These are phyloP conservation scores for Psittacula echo DNA, from an alignment of 2,797 vertebrate genomes.

Conservation along the genomic window DNA sequence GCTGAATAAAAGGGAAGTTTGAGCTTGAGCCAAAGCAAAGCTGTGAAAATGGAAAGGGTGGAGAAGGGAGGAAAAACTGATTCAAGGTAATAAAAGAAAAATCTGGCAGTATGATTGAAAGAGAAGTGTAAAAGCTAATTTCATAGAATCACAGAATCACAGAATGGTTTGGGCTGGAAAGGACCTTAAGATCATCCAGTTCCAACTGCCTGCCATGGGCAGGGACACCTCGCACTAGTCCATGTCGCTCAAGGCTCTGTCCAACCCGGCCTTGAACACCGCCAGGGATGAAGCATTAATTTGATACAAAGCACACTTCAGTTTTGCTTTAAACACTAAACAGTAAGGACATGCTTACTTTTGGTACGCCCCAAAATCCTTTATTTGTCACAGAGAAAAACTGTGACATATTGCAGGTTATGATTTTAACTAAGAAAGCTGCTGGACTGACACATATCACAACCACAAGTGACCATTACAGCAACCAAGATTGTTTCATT, in stretches of 20 bases:
- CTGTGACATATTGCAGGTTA: background rate
- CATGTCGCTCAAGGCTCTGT: background rate
- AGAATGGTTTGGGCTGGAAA: background rate
- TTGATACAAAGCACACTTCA: background rate
- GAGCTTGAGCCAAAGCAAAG: background rate
- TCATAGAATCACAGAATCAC: background rate
- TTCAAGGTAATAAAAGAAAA: background rate
- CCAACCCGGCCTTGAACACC: background rate
- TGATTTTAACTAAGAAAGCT: background rate
- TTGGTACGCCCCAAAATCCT: background rate
- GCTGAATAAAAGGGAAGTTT: background rate
- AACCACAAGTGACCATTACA: background rate
- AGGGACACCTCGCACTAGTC: background rate
- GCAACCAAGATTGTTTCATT: background rate
- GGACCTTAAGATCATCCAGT: background rate
- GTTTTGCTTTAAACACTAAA: background rate
- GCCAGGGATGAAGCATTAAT: background rate
- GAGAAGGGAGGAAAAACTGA: background rate
- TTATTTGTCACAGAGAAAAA: background rate
- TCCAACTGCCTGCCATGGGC: background rate
- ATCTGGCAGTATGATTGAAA: background rate
- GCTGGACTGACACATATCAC: background rate
- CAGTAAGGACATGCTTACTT: background rate
- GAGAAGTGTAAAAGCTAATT: background rate
- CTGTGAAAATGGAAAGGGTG: background rate